Evolutionary conservation across 1,140 invertebrate genomes (phyloP), one percentile per base, ranked within the genome.

Genomic region (Cepaea nemoralis): DNA sequence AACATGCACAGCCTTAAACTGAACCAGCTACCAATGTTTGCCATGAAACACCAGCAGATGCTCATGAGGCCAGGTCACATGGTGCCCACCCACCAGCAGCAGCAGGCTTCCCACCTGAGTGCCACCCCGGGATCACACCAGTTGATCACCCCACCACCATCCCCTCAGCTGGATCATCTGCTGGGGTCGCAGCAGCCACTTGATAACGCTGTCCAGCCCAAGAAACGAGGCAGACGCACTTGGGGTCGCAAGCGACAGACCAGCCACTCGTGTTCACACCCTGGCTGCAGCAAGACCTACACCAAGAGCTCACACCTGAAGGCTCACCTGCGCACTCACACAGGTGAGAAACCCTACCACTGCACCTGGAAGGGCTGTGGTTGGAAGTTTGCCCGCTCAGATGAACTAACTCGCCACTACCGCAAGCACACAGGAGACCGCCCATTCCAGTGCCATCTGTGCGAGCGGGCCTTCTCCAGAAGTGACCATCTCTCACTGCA

Each of bases 401-500:
- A 99, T 93, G 98, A 99, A 93, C 92, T 99, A 88, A 99, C 98
- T 48, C 95, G 98, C 83, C 98, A 99, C 90, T 98, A 98, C 92
- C 93, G 97, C 67, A 98, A 98, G 91, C 97, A 98, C 91, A 98
- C 97, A 0, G 97, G 97, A 48, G 97, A 96, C 81, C 98, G 99
- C 89, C 98, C 98, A 22, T 99, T 99, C 94, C 97, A 98, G 90
- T 99, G 98, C 91, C 94, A 95, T 83, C 95, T 98, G 12, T 99
- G 98, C 91, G 96, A 98, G 90, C 93, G 97, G 22, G 90, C 96
- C 24, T 99, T 99, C 91, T 97, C 97, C 16, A 93, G 98, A 45
- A 97, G 96, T 84, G 98, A 99, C 93, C 98, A 99, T 92, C 93
- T 99, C 85, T 97, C 97, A n/a, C 93, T 99, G 70, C 97, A 99